Evolutionary conservation across 2,113 vertebrate species (phyloP), one percentile per base, ranked within the genome.

Genomic region (Pomatostomus ruficeps): DNA sequence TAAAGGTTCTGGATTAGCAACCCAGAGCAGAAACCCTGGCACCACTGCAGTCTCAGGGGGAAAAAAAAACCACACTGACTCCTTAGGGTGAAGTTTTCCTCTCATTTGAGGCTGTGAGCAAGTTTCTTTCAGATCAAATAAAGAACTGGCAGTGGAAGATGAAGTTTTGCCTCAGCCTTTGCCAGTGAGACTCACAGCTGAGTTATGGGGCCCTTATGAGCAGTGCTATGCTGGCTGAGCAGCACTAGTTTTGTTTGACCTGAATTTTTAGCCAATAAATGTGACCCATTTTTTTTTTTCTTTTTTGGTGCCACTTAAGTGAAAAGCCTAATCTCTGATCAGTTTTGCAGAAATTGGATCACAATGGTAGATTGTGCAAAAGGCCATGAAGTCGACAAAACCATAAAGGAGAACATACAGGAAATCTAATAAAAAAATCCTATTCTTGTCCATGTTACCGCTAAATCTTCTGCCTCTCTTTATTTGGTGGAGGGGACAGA

Each of bases 321-420:
- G 71, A 75, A 87, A 94, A 96, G 59, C 59, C 63, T 78, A 78
- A 92, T 89, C 91, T 88, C 72, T 88, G 89, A 88, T 89, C 78
- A 89, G 81, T 77, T 92, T 68, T 92, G 65, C 70, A 96, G 90
- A 79, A 73, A 93, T 91, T 93, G 91, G 62, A 91, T 94, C 11
- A 19, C 80, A 63, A 73, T 29, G 23, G 76, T 25, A 73, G 54
- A 73, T 79, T 87, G 70, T 78, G 73, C 1, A 31, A 67, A 87
- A 84, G 70, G 73, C 55, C 57, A 70, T 48, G 51, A 89, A 92
- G 96, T 94, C 3, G 57, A 93, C 74, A 93, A 83, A 97, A 63
- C 43, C 75, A 87, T 89, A 91, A 93, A 85, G 46, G 72, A 85
- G 78, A 93, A 81, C 38, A 73, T 23, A 65, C 31, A 85, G 62